A percentile compares a stretch with the other conserved stretches of the same genome.
Evolutionary conservation across 2,797 vertebrate species (phyloP).

Genomic region (Dromococcyx pavoninus): DNA sequence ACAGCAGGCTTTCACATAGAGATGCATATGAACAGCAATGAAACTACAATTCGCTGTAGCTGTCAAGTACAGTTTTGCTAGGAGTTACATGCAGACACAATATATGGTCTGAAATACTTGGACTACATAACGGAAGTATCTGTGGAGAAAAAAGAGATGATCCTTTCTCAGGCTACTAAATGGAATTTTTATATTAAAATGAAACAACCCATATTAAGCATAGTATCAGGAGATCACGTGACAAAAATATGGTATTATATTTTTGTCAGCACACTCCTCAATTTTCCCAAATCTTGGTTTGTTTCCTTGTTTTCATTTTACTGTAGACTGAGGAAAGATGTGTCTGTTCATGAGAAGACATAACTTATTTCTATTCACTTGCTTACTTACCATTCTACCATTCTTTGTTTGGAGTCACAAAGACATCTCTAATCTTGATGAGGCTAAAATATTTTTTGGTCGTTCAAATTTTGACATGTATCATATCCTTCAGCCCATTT

Average conservation of each 20-base stretch:
- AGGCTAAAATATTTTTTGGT: neutral
- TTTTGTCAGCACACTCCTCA: neutral
- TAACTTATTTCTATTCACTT: neutral
- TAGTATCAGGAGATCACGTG: neutral
- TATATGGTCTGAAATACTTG: neutral
- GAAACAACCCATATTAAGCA: neutral
- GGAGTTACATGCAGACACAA: neutral
- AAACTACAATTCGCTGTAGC: neutral
- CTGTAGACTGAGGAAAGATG: neutral
- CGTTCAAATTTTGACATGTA: conserved; percentile 14
- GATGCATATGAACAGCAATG: neutral
- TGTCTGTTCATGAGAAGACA: neutral
- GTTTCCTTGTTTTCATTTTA: neutral
- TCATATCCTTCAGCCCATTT: neutral
- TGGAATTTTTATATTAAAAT: neutral
- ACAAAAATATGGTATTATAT: neutral
- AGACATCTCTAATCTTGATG: neutral
- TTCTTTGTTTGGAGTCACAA: neutral
- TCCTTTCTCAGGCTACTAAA: neutral
- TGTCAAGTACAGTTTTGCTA: neutral
- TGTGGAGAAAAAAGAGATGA: neutral
- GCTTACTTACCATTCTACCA: no score
- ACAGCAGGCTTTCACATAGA: neutral
- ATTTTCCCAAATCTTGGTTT: neutral
- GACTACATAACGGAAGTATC: neutral